Evolutionary conservation across 2,797 vertebrate species (phyloP).

Genomic region (Anomalospiza imberbis): DNA sequence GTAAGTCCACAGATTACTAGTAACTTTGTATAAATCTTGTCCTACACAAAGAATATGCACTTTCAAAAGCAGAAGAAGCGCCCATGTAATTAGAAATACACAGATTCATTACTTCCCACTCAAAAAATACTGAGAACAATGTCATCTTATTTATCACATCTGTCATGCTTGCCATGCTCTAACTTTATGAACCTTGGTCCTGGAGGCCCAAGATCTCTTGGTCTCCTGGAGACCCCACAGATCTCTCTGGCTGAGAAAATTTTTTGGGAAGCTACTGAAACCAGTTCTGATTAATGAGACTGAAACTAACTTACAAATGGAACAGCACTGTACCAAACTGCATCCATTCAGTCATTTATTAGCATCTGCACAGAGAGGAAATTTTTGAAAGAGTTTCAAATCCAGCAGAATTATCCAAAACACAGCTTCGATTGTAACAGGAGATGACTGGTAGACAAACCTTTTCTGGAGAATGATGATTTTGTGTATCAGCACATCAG

Average conservation of each 20-base stretch:
- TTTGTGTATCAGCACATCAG: neutral
- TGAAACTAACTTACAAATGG: constrained; percentile 10
- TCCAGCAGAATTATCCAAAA: constrained; percentile 1
- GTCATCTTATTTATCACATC: neutral
- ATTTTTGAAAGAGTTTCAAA: neutral
- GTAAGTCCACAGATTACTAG: neutral
- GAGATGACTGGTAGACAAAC: neutral
- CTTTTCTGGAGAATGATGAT: constrained; percentile 3
- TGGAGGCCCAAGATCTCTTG: neutral
- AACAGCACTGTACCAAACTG: neutral
- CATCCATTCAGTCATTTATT: neutral
- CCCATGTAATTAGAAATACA: neutral
- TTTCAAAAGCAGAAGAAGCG: constrained; percentile 6
- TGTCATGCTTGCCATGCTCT: neutral
- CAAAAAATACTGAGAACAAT: neutral
- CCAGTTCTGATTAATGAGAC: neutral
- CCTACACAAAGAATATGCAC: neutral
- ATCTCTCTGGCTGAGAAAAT: neutral
- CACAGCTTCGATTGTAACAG: neutral
- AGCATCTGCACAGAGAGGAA: neutral
- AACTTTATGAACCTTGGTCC: neutral
- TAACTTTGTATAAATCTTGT: neutral
- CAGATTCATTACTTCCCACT: neutral
- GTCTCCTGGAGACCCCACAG: neutral
- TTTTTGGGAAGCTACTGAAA: neutral